Percentiles rank a stretch among this genome's conserved stretches.
Evolutionary conservation across 2,113 vertebrate genomes (phyloP).

Genomic region (Erpornis zantholeuca): DNA sequence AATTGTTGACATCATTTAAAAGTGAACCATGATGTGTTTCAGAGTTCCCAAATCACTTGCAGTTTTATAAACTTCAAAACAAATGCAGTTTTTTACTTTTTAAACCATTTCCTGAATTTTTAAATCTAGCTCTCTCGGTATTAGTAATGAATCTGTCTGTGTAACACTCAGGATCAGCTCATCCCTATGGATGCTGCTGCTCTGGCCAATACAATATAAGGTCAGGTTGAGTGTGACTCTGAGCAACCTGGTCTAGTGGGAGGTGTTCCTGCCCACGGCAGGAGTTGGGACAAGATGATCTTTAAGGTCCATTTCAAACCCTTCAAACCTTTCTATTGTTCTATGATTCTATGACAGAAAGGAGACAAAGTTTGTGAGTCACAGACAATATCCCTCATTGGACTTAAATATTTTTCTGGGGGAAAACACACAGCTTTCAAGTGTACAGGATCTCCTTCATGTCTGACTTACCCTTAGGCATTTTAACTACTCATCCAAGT

Average conservation of each 20-base stretch:
- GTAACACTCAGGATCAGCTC: not conserved
- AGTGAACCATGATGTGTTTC: not conserved
- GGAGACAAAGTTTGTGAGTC: not conserved
- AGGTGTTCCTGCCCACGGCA: not conserved
- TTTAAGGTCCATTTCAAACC: not conserved
- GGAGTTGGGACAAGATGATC: not conserved
- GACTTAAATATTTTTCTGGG: not conserved
- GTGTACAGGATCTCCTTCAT: not conserved
- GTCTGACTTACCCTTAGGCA: not conserved
- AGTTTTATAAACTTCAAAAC: not conserved
- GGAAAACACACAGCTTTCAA: not conserved
- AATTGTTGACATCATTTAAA: not conserved
- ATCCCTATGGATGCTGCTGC: not conserved
- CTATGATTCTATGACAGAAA: not conserved
- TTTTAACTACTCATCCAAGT: not conserved
- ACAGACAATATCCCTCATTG: not conserved
- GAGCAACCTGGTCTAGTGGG: not conserved
- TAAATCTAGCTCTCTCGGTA: fast-evolving
- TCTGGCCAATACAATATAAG: not conserved
- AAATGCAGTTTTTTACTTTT: not conserved
- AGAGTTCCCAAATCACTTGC: not conserved
- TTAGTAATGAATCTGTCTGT: not conserved
- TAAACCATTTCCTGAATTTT: not conserved
- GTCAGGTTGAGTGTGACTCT: not conserved
- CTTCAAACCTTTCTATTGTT: not conserved